Evolutionary conservation across 2,797 vertebrate species (phyloP).

Genomic region (Spinus olivaceus): DNA sequence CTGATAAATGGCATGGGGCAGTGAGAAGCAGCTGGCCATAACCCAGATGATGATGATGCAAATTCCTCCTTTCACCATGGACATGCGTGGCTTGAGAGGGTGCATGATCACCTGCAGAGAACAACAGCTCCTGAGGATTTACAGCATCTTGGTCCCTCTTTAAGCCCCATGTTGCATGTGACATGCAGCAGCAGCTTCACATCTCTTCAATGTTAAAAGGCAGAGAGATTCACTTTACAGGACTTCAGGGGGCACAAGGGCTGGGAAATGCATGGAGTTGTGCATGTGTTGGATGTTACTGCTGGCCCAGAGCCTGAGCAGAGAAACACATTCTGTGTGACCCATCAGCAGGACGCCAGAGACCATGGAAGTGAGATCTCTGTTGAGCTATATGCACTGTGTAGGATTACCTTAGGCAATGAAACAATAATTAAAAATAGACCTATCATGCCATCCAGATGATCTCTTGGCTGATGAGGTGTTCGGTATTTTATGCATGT

Average conservation of each 20-base stretch:
- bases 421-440: background rate
- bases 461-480: background rate
- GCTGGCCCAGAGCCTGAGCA: background rate
- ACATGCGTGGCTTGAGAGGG: conserved; percentile 73
- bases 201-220: background rate
- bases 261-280: background rate
- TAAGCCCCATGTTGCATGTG: background rate
- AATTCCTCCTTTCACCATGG: conserved; percentile 67
- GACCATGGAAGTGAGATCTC: accelerated
- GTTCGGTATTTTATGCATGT: background rate
- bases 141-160: accelerated
- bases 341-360: background rate
- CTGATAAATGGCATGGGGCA: conserved; percentile 76
- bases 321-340: background rate
- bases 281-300: background rate
- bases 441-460: background rate
- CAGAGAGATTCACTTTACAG: background rate
- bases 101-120: conserved; percentile 74
- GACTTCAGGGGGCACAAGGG: background rate
- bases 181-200: background rate
- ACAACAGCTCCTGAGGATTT: background rate
- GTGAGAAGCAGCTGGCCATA: conserved; percentile 75
- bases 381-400: background rate
- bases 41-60: conserved; percentile 74
- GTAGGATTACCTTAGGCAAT: background rate